Evolutionary conservation across 2,888 invertebrate species (phyloP).

Genomic region (Eremobia ochroleuca): DNA sequence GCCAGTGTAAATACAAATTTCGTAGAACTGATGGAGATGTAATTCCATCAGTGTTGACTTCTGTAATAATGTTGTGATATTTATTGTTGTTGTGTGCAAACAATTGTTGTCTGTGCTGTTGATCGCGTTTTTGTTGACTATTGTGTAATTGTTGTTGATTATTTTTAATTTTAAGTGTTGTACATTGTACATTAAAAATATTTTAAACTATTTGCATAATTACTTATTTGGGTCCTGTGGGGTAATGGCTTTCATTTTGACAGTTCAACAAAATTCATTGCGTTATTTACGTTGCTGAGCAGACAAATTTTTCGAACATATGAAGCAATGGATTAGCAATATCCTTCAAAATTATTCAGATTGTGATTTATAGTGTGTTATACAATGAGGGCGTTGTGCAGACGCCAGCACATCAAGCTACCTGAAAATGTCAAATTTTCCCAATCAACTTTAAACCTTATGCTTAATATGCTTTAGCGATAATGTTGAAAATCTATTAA

Average conservation of each 20-base stretch:
- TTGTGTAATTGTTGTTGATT: slow-evolving; percentile 88
- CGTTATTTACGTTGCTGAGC: neutral
- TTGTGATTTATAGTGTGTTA: neutral
- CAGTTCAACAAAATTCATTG: neutral
- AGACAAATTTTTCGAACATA: neutral
- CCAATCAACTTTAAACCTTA: no score
- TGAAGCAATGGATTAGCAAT: neutral
- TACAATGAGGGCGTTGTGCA: neutral
- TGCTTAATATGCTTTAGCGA: no score
- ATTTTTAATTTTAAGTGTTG: slow-evolving; percentile 74
- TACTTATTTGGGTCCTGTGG: neutral
- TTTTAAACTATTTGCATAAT: slow-evolving; percentile 34
- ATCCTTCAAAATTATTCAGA: neutral
- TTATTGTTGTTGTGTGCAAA: slow-evolving; percentile 87
- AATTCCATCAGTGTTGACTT: slow-evolving; percentile 81
- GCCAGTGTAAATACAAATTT: slow-evolving; percentile 83
- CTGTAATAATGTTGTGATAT: slow-evolving; percentile 86
- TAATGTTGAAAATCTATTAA: no score
- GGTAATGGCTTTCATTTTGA: neutral
- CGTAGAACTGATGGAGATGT: slow-evolving; percentile 84
- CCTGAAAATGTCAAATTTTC: no score
- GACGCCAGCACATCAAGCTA: no score
- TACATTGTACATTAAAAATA: slow-evolving; percentile 58
- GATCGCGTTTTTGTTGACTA: slow-evolving; percentile 89
- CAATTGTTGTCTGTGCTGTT: slow-evolving; percentile 81